These are phyloP conservation scores for Struthio camelus DNA, from an alignment of 2,113 vertebrate species.

Conservation along the genomic window DNA sequence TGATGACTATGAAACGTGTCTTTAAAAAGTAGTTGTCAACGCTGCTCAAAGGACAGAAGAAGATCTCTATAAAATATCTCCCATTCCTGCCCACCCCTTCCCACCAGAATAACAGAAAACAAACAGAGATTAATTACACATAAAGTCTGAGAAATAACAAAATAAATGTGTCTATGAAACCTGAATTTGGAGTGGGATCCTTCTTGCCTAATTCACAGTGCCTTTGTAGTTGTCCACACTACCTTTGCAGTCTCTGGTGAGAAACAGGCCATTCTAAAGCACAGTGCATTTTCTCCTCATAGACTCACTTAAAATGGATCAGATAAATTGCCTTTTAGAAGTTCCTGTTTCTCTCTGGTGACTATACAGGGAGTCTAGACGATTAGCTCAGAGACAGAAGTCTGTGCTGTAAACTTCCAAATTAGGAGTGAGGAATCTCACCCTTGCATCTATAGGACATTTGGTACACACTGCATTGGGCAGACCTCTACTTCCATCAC, in stretches of 20 bases:
- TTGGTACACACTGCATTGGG: background rate
- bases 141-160: background rate
- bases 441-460: background rate
- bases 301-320: background rate
- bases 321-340: conserved; percentile 17
- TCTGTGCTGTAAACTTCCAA: background rate
- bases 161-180: background rate
- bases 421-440: background rate
- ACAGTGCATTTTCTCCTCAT: background rate
- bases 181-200: background rate
- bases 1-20: background rate
- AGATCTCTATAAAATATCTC: background rate
- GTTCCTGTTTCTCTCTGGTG: background rate
- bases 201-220: background rate
- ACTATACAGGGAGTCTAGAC: background rate
- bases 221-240: background rate
- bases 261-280: background rate
- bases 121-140: background rate
- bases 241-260: background rate
- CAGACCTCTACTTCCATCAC: background rate
- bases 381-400: conserved; percentile 21
- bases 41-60: background rate
- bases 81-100: background rate
- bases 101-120: background rate
- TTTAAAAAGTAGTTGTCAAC: background rate